These are phyloP conservation scores for Lordiphosa collinella DNA, from an alignment of 1,140 invertebrate species.

Conservation along the genomic window DNA sequence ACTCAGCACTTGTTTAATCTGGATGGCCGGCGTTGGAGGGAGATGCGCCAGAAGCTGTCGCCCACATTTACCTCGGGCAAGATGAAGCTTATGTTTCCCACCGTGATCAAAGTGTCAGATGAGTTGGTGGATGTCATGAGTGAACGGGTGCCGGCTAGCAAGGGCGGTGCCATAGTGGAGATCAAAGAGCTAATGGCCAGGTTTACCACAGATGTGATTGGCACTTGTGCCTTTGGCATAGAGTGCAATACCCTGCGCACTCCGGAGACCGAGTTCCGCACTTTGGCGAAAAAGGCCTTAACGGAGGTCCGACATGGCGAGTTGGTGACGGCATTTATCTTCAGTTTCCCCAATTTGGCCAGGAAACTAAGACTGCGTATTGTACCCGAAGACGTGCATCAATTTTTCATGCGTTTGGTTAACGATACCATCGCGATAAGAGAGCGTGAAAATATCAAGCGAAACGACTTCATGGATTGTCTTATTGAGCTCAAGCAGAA, in stretches of 20 bases:
- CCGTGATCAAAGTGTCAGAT: slow-evolving; percentile 68
- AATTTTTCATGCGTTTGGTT: slow-evolving; percentile 81
- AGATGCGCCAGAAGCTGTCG: slow-evolving; percentile 79
- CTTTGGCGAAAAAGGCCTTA: slow-evolving; percentile 52
- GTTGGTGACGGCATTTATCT: slow-evolving; percentile 23
- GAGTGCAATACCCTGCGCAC: slow-evolving; percentile 80
- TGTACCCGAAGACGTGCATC: slow-evolving; percentile 73
- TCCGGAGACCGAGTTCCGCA: slow-evolving; percentile 79
- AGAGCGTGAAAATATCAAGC: slow-evolving; percentile 79
- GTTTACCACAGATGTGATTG: slow-evolving; percentile 83
- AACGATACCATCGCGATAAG: slow-evolving; percentile 80
- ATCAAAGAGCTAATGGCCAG: slow-evolving; percentile 83
- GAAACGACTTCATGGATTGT: slow-evolving; percentile 82
- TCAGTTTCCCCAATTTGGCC: slow-evolving; percentile 54
- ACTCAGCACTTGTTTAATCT: slow-evolving; percentile 80
- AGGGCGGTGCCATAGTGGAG: slow-evolving; percentile 78
- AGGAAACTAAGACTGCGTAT: slow-evolving; percentile 28
- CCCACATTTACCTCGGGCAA: slow-evolving; percentile 82
- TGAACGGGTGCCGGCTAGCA: slow-evolving; percentile 43
- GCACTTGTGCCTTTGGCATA: slow-evolving; percentile 81
- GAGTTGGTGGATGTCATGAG: slow-evolving; percentile 39
- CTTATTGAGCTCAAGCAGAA: slow-evolving; percentile 81
- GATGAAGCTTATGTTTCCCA: slow-evolving; percentile 82
- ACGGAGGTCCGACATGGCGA: slow-evolving; percentile 33
- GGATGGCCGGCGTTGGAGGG: slow-evolving; percentile 81